These are phyloP conservation scores for Magallana angulata DNA, from an alignment of 1,140 invertebrate genomes.

Conservation along the genomic window DNA sequence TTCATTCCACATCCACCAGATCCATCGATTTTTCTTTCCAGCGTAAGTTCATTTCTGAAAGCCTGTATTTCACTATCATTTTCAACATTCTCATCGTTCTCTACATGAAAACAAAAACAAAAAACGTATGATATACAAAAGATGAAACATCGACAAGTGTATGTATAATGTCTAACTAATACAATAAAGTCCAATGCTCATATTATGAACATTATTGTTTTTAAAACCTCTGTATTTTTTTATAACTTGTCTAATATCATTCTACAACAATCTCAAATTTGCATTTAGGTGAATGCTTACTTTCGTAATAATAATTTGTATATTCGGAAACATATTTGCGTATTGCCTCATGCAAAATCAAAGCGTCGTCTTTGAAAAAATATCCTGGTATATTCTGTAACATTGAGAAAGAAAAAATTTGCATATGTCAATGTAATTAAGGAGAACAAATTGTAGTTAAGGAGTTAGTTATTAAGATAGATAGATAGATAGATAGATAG, in stretches of 20 bases:
- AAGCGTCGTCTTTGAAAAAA: background rate
- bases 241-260: no score
- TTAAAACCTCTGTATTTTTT: background rate
- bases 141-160: no score
- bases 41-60: background rate
- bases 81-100: slow-evolving; percentile 7
- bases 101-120: background rate
- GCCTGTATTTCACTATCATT: slow-evolving; percentile 1
- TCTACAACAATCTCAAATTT: no score
- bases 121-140: no score
- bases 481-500: no score
- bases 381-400: slow-evolving; percentile 2
- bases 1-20: background rate
- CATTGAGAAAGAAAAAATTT: no score
- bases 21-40: slow-evolving; percentile 36
- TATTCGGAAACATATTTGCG: background rate
- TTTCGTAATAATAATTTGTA: slow-evolving; percentile 25
- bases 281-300: no score
- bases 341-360: slow-evolving; percentile 9
- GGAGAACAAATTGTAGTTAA: no score
- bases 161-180: no score
- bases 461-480: no score
- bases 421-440: no score
- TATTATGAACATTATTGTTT: background rate
- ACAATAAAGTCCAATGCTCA: no score